Evolutionary conservation across 2,797 vertebrate species (phyloP).

Genomic region (Megalops cyprinoides): DNA sequence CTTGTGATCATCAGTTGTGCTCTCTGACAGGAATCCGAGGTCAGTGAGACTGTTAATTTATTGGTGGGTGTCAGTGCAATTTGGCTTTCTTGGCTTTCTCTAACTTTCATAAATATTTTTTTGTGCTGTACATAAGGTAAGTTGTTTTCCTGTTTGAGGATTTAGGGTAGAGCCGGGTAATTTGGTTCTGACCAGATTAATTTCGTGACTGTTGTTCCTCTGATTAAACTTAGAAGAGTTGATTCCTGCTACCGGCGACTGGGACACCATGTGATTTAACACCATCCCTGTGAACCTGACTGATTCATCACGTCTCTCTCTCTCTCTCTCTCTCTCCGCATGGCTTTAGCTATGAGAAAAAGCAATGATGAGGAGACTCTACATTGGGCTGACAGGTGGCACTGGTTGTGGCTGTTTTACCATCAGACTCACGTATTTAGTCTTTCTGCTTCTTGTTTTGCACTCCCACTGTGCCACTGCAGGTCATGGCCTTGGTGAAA

Average conservation of each 20-base stretch:
- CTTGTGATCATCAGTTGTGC: slow-evolving; percentile 37
- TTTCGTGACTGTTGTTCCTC: background rate
- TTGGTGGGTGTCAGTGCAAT: slow-evolving; percentile 40
- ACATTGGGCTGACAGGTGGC: too few relatives aligned
- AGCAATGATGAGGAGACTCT: too few relatives aligned
- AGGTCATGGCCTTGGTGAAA: background rate
- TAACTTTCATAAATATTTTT: slow-evolving; percentile 2
- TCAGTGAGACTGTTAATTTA: slow-evolving; percentile 50
- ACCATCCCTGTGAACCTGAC: background rate
- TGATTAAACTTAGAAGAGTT: slow-evolving; percentile 8
- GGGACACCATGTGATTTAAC: background rate
- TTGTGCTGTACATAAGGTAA: background rate
- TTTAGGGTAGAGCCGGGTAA: background rate
- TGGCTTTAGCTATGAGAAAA: background rate
- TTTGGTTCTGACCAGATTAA: background rate
- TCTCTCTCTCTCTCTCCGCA: too few relatives aligned
- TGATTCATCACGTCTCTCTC: background rate
- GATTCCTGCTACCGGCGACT: background rate
- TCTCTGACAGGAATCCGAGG: slow-evolving; percentile 46
- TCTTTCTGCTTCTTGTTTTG: background rate
- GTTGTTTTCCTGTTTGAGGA: background rate
- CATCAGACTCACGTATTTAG: too few relatives aligned
- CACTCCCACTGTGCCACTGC: background rate
- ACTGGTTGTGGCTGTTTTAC: too few relatives aligned
- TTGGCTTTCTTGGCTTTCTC: slow-evolving; percentile 32